Evolutionary conservation across 2,888 invertebrate genomes (phyloP), one percentile per base, ranked within the genome.

Genomic region (Drosophila algonquin): DNA sequence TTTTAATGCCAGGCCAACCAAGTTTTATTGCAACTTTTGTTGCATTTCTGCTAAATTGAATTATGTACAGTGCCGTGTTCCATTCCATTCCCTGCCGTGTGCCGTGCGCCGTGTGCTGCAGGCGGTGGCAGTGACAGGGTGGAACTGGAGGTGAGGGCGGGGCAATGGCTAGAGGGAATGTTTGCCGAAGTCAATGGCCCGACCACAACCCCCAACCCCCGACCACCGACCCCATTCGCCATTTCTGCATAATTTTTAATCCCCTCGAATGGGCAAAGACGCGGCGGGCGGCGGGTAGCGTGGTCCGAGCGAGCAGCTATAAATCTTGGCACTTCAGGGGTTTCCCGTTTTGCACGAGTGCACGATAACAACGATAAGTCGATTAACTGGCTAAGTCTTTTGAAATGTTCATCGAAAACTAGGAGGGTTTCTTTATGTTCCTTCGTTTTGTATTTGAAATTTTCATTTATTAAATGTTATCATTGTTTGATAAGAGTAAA

Each of bases 41-140:
- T 87, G 87, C 81, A 81, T 81, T 76, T 77, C 56, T 53, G 53
- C 75, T 74, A 81, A 85, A 85, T 88, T 88, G 76, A 86, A 86
- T 80, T 77, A 81, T 74, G 75, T 67, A 64, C 76, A 45, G 50
- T 63, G 67, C 65, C 73, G 65, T 59, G 73, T 58, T 58, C 57
- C 32, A 35, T 24, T 44, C 32, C 52, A 35, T 16, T 44, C 32
- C 52, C 52, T 32, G 52, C 52, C 52, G 16, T 32, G 16, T 16
- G n/a, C 21, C 21, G 10, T 1, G 18, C 1, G 18, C 18, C 18
- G 18, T 18, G 18, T 18, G 18, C n/a, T 24, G 24, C 27, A 16
- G 16, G 24, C 6, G 5, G 16, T 63, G 48, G 5, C 6, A 6
- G 16, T 62, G 48, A 48, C 63, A 2, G 14, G 40, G n/a, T 7